Base-by-base conservation (phyloP, 2,113 vertebrate genomes). In the Daboia siamensis region DNA sequence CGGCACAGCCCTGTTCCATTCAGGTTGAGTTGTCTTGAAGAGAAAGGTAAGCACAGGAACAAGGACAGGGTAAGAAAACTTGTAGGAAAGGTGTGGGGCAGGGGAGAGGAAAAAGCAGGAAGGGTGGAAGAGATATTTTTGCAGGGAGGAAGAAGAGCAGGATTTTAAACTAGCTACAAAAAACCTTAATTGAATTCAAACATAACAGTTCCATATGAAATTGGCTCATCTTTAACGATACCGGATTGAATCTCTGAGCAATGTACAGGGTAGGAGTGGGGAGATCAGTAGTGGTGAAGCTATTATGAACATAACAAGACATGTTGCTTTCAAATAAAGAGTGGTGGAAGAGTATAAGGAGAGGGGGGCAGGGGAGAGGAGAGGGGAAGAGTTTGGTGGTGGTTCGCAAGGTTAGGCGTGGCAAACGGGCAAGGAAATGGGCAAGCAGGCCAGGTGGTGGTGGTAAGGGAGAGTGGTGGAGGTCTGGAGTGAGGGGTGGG, bases 241-340 rank as follows among this genome's bases (percentile, higher is more conserved):
- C 39, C 39, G 0, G 94, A 96, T 95, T 23, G 7, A 94, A 91
- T 96, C 94, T 94, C 91, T 94, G 96, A 96, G 96, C 88, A 69
- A 97, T 96, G 97, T 11, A 1, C 92, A 1, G 95, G 96, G 61
- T 94, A 94, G 97, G 97, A 96, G 96, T 97, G 95, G 95, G 96
- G 95, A 96, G 93, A 94, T 95, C 94, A 44, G 55, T 95, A 13
- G 96, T 96, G 94, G 96, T 96, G 96, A 98, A 98, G 97, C 97
- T 97, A 96, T 98, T 95, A 98, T 98, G 98, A 97, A 97, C 97
- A 96, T 98, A 97, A 98, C 97, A 97, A 97, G 97, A 98, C 98
- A 97, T 97, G 98, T 98, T 97, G 97, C 97, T 96, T 96, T 95
- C 96, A 96, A 96, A 96, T 95, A 97, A 96, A 95, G 94, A 96